Evolutionary conservation across 1,140 invertebrate species (phyloP).

Genomic region (Argopecten irradians): DNA sequence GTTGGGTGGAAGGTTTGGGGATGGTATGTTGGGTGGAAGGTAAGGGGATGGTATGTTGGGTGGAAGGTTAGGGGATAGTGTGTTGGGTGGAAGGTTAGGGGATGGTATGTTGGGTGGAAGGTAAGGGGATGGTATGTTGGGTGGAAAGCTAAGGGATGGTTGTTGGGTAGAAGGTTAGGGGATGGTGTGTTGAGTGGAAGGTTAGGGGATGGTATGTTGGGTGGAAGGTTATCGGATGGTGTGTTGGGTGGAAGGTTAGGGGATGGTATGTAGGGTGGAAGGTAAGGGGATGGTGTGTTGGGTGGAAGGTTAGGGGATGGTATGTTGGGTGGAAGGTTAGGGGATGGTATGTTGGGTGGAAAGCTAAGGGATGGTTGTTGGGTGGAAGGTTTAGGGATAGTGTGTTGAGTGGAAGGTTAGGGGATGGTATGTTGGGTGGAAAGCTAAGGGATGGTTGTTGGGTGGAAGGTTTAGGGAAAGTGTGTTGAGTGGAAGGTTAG

Average conservation of each 20-base stretch:
- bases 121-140: neutral
- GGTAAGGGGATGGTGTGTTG: neutral
- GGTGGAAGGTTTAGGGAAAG: neutral
- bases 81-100: neutral
- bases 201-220: neutral
- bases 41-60: neutral
- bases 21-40: neutral
- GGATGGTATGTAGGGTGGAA: neutral
- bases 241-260: neutral
- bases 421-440: neutral
- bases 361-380: neutral
- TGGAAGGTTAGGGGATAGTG: neutral
- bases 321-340: neutral
- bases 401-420: neutral
- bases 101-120: neutral
- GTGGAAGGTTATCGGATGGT: neutral
- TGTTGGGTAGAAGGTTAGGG: neutral
- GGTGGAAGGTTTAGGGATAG: neutral
- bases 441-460: neutral
- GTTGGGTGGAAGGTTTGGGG: neutral
- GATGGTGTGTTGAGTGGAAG: too few species aligned
- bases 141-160: neutral
- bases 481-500: neutral
- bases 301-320: neutral
- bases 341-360: neutral